These are phyloP conservation scores for Anhinga rufa DNA, from an alignment of 2,113 vertebrate genomes.

Conservation along the genomic window DNA sequence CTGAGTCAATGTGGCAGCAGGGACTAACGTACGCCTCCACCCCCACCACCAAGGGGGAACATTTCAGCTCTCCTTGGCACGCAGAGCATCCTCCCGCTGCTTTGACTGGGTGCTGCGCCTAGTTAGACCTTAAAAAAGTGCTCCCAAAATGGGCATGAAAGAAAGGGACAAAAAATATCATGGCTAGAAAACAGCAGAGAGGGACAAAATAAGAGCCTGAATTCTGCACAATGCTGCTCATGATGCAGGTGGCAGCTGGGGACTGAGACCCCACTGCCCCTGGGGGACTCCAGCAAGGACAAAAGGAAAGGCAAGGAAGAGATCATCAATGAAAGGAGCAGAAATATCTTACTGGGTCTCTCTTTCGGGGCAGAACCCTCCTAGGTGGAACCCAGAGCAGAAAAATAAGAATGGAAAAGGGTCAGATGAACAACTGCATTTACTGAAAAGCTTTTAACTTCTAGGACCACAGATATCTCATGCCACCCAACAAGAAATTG, in stretches of 20 bases:
- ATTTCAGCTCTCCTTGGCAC: not conserved
- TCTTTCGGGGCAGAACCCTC: not conserved
- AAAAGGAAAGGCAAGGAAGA: not conserved
- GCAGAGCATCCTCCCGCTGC: not conserved
- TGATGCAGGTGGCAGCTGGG: not conserved
- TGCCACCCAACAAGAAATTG: not conserved
- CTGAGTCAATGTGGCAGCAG: not conserved
- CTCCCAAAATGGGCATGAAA: not conserved
- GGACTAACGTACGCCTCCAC: not conserved
- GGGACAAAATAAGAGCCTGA: not conserved
- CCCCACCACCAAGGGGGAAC: not conserved
- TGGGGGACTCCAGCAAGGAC: not conserved
- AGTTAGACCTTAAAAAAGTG: not conserved
- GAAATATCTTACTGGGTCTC: not conserved
- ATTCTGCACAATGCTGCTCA: not conserved
- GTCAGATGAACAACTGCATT: not conserved
- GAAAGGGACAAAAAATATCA: not conserved
- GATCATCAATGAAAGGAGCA: not conserved
- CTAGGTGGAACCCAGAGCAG: not conserved
- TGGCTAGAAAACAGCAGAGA: not conserved
- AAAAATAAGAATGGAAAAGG: not conserved
- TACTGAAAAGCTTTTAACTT: not conserved
- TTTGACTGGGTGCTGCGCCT: not conserved
- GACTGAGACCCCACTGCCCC: not conserved
- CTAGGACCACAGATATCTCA: not conserved